Base-by-base conservation (phyloP, 2,113 vertebrate genomes). In the Hippocampus mohnikei region DNA sequence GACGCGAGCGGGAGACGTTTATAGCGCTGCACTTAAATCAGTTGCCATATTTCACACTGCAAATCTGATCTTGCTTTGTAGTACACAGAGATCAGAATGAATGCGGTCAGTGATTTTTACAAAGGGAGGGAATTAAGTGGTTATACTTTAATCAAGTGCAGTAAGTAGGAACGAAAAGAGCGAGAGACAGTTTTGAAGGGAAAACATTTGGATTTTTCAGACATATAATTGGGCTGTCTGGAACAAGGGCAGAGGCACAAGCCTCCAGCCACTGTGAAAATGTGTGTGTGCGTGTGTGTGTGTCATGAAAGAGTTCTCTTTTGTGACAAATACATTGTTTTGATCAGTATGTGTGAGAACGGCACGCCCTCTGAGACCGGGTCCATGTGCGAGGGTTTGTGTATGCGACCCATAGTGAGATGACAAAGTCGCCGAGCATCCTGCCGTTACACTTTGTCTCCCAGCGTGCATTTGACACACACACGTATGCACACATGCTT, bases 261-360 rank as follows among this genome's bases (percentile, higher is more conserved):
- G 84, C 84, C 90, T 88, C 83, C 79, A 72, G 70, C 33, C 73
- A 74, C 71, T 72, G 76, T 73, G 79, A 77, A 67, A 78, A 78
- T 73, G 72, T 82, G 33, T 33, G 33, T 33, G 33, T 5, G 76
- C 79, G 73, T 77, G 75, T 63, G 71, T 79, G 78, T 83, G 80
- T 84, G 82, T 82, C 85, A 84, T 88, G 78, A 90, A 91, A 89
- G 81, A 87, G 66, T 80, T 85, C 85, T 83, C 85, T 95, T 95
- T 95, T 89, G 75, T 89, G 85, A 91, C 81, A 89, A 88, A 91
- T 93, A 94, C 93, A 94, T 94, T 92, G 91, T 91, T 93, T 95
- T 95, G 94, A 94, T 96, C 93, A 93, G 94, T 93, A 92, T 93
- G 93, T 93, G 93, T 91, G 93, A 84, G 83, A 83, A 92, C 86